Evolutionary conservation across 1,140 invertebrate genomes (phyloP), one percentile per base, ranked within the genome.

Genomic region (Lasioglossum albipes): DNA sequence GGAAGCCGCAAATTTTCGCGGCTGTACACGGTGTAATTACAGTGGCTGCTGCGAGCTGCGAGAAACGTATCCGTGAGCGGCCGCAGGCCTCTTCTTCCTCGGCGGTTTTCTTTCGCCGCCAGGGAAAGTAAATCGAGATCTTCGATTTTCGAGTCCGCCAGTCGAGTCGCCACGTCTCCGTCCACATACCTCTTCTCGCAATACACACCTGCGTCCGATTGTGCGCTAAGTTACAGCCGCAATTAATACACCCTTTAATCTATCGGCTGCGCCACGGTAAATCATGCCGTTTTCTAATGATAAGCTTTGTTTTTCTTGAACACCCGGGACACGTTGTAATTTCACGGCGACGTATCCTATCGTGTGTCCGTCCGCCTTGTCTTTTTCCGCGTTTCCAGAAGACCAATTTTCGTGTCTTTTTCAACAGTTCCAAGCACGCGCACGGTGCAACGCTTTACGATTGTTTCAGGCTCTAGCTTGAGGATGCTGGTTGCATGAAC

Each of bases 1-100:
- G 76, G 81, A 84, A 84, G 76, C 67, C 54, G 76, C 80, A 79
- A 84, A 79, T 79, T 84, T 79, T 84, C 81, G 45, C 81, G 64
- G 71, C 83, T 70, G 9, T 62, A 22, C 54, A 68, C 65, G 72
- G 18, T 83, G 75, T 74, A 84, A 83, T 84, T 83, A 84, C 67
- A 67, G 67, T 36, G 72, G 42, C 42, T n/a, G 64, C 64, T 20
- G 64, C 52, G 52, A 45, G 64, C 64, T 20, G 64, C 52, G 52
- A 45, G 22, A 36, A 73, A 80, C 36, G 61, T 36, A 31, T 42
- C 45, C 16, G 36, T 3, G 41, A 31, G 31, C 22, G 13, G 31
- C 7, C 64, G 12, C 52, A 27, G 22, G 27, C 45, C 45, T n/a
- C 18, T 36, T n/a, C 18, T 36, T n/a, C 31, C 27, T 42, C 42